Evolutionary conservation across 2,888 invertebrate species (phyloP), one percentile per base, ranked within the genome.

Genomic region (Antheraea assamensis): DNA sequence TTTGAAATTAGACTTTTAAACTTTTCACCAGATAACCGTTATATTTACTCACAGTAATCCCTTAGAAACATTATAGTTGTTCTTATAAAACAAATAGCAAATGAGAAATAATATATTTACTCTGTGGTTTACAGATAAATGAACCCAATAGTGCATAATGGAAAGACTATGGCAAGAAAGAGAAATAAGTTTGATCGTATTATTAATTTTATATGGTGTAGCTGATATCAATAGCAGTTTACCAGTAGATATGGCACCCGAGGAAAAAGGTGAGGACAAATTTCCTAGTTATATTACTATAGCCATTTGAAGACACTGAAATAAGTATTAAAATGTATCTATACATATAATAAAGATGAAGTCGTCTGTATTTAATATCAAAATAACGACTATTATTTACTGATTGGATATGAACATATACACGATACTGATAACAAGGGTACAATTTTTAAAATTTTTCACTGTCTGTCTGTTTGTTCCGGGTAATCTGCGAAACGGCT

Each of bases 131-230:
- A n/a, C 86, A 94, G 93, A 93, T 94, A 94, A 94, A 94, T 94
- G 94, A 90, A 83, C 88, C 82, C 87, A 85, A 88, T 81, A 86
- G 83, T 88, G 91, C 89, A 89, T 86, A 85, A 94, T 94, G 93
- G 88, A 81, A 82, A 82, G 82, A 82, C 80, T 83, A 86, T 88
- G 88, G 87, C 88, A 86, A 89, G 87, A 91, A 92, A 88, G 89
- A 87, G 88, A 86, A 84, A 85, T 87, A 87, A 87, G 84, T 83
- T 86, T 87, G 80, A 87, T 91, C 78, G 83, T 90, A 83, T 83
- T 92, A 83, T 87, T 91, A 82, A 90, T 93, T 87, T 89, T 93
- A 87, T 92, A 87, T 90, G 92, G 92, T 87, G 90, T 84, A 93
- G 92, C 90, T 93, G 92, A 93, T 92, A 88, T 92, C 81, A 76